Conservation (phyloP, 2,888 invertebrate genomes). For the Ariolimax columbianus region DNA sequence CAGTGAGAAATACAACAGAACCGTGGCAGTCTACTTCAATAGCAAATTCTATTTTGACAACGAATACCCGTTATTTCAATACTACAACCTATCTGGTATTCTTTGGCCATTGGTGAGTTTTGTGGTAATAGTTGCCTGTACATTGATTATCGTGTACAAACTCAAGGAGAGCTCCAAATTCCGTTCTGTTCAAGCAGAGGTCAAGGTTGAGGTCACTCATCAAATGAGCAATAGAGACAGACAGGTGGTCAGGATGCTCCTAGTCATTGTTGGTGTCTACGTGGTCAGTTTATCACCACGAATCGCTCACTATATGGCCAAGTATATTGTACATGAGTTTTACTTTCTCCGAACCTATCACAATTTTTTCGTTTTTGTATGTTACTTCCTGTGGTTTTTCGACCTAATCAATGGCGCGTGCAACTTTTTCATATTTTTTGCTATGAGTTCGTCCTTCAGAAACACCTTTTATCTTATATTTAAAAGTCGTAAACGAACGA, state of each 20-base stretch:
- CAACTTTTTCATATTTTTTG: slow-evolving; percentile 40
- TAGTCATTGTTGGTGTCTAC: slow-evolving; percentile 46
- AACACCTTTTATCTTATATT: slow-evolving; percentile 21
- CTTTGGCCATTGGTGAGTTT: slow-evolving; percentile 42
- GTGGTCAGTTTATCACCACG: slow-evolving; percentile 38
- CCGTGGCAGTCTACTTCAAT: slow-evolving; percentile 36
- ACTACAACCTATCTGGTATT: slow-evolving; percentile 46
- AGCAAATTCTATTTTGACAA: slow-evolving; percentile 28
- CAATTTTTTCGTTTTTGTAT: slow-evolving; percentile 39
- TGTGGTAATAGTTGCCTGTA: slow-evolving; percentile 34
- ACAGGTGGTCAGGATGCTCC: slow-evolving; percentile 47
- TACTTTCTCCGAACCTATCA: slow-evolving; percentile 45
- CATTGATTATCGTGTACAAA: slow-evolving; percentile 38
- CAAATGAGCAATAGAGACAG: slow-evolving; percentile 38
- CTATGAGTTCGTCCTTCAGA: slow-evolving; percentile 44
- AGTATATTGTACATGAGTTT: slow-evolving; percentile 41
- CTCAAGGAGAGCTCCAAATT: slow-evolving; percentile 32
- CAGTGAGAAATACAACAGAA: slow-evolving; percentile 26
- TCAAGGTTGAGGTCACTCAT: neutral
- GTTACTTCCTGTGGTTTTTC: slow-evolving; percentile 29
- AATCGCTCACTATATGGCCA: slow-evolving; percentile 45
- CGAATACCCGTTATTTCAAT: slow-evolving; percentile 29
- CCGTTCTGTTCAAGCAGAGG: slow-evolving; percentile 6
- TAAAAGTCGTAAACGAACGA: neutral
- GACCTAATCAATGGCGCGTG: slow-evolving; percentile 39